Evolutionary conservation across 2,888 invertebrate genomes (phyloP).

Genomic region (Acronicta aceris): DNA sequence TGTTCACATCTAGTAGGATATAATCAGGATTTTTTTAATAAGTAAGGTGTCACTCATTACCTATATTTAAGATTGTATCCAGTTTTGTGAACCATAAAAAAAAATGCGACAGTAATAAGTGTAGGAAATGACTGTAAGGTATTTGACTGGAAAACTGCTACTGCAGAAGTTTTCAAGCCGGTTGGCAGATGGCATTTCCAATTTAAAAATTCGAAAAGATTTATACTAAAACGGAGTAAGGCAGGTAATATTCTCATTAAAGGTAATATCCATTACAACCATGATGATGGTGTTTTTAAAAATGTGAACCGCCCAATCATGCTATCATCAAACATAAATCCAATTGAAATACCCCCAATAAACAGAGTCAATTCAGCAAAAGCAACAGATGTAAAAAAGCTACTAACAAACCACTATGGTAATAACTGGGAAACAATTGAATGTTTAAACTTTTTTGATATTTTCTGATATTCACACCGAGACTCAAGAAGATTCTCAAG

Average conservation of each 20-base stretch:
- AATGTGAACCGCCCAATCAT: constrained; percentile 7
- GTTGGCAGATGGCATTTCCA: constrained; percentile 7
- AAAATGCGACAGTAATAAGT: constrained; percentile 6
- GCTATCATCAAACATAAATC: constrained; percentile 9
- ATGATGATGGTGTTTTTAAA: constrained; percentile 6
- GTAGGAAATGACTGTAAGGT: constrained; percentile 10
- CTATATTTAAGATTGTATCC: no score
- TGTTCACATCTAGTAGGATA: no score
- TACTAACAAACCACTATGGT: constrained; percentile 9
- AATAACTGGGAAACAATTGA: constrained; percentile 4
- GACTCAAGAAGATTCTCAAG: no score
- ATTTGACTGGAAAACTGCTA: constrained; percentile 7
- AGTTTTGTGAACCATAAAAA: no score
- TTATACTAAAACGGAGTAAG: constrained; percentile 8
- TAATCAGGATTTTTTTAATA: no score
- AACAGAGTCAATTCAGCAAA: constrained; percentile 10
- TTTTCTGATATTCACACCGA: no score
- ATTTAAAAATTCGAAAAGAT: constrained; percentile 9
- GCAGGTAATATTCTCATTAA: constrained; percentile 4
- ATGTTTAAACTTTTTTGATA: no score
- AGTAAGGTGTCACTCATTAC: no score
- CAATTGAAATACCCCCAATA: neutral
- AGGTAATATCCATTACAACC: no score
- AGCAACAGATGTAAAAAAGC: constrained; percentile 9
- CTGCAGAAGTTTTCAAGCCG: constrained; percentile 4